Evolutionary conservation across 1,140 invertebrate genomes (phyloP), one percentile per base, ranked within the genome.

Genomic region (Euura saliciscinereae): DNA sequence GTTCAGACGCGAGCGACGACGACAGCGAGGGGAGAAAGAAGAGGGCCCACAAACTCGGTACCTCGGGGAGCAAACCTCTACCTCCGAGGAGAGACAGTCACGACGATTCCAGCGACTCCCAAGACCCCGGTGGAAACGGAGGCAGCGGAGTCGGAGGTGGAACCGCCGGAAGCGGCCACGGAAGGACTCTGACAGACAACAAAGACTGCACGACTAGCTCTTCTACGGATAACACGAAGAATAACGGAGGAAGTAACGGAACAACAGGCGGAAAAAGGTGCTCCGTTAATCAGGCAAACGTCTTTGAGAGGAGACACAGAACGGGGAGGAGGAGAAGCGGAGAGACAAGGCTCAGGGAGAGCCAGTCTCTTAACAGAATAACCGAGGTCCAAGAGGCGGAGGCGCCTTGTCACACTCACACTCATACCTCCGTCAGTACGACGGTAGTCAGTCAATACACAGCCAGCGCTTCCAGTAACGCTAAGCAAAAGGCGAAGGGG

Each of bases 1-100:
- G 95, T 68, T 97, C 96, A 0, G 95, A 97, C 82, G 94, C 96
- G 4, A 96, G 95, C 67, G 96, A 98, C 83, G 96, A 97, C 84
- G 96, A 97, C 78, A 94, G 93, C 59, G 95, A 97, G 82, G 90
- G 90, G 66, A 90, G 93, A 28, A 94, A 95, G 80, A 95, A 96
- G 78, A 86, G 93, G 44, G 92, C 93, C 28, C 91, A 95, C 66
- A 94, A 94, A 84, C 87, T 93, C 65, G 87, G 89, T 45, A 83
- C 76, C 28, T 85, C 85, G 4, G 90, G 90, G 45, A n/a, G n/a
- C n/a, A 91, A 93, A 74, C 87, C 91, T 2, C 77, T 90, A 68
- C 88, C 89, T 69, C 85, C 89, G 44, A 88, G 93, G 28, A 87
- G 93, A 8, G 94, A 94, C 78, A 94, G 92, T 44, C 92, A 94